phyloP scores from a whole-genome alignment of 35 echinoderm and acorn worm species.

The Lytechinus pictus region DNA sequence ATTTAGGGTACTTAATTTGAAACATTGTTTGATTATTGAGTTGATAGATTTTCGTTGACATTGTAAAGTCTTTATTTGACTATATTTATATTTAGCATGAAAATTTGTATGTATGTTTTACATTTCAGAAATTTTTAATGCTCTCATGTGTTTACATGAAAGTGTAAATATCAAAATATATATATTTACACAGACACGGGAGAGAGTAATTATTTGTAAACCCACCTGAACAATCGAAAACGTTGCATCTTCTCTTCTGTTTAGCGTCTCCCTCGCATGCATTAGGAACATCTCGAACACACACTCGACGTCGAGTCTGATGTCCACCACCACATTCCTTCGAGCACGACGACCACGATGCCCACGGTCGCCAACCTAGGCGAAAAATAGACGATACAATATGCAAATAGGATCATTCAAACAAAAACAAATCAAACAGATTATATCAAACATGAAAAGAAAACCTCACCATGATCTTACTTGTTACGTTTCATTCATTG shows the following conservation, averaged over 20 bases:
- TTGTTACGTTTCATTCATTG: no score
- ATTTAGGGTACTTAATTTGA: no score
- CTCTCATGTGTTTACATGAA: no score
- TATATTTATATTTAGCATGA: no score
- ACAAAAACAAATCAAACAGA: background rate
- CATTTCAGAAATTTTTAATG: no score
- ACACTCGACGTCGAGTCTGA: conserved; percentile 56
- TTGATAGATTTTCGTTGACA: no score
- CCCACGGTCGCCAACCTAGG: conserved; percentile 66
- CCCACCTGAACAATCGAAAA: conserved; percentile 63
- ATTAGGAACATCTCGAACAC: conserved; percentile 63
- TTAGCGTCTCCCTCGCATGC: conserved; percentile 68
- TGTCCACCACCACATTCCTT: conserved; percentile 54
- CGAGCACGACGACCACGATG: conserved; percentile 47
- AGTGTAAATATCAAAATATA: background rate
- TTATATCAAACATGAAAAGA: background rate
- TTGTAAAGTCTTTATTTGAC: no score
- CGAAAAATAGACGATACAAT: background rate
- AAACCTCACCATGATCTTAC: no score
- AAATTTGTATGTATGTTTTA: no score
- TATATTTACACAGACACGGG: background rate
- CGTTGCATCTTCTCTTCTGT: conserved; percentile 62
- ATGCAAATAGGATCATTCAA: background rate
- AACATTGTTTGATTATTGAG: no score
- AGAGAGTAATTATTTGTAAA: background rate